Evolutionary conservation across 2,888 invertebrate species (phyloP).

Genomic region (Selenia dentaria): DNA sequence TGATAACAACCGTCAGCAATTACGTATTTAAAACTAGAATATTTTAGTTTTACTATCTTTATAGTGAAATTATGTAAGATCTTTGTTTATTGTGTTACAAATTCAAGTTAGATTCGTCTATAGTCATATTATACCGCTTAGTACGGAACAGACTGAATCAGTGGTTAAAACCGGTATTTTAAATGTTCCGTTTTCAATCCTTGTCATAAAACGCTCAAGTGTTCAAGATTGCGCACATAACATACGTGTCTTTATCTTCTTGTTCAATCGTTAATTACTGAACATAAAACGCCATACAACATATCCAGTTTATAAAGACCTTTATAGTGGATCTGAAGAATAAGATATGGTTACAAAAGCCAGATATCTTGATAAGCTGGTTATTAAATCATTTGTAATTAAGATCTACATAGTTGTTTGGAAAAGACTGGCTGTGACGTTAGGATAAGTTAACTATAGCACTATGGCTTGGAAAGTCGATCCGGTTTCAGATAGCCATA

Average conservation of each 20-base stretch:
- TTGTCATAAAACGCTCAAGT: conserved; percentile 22
- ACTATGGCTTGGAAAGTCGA: background rate
- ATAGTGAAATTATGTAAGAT: no score
- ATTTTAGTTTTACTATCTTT: no score
- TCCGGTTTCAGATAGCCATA: background rate
- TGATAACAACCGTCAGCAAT: no score
- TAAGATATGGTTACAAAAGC: background rate
- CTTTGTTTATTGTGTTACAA: no score
- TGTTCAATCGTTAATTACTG: conserved; percentile 34
- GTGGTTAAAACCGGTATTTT: no score
- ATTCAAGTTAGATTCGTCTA: no score
- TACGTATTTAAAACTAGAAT: no score
- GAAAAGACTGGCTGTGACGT: conserved; percentile 4
- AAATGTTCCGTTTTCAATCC: conserved; percentile 2
- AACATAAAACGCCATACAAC: conserved; percentile 33
- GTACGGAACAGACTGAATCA: no score
- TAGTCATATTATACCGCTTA: no score
- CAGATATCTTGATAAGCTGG: conserved; percentile 6
- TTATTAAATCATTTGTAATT: conserved; percentile 1
- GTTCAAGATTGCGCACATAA: conserved; percentile 28
- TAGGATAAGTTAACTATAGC: background rate
- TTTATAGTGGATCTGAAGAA: background rate
- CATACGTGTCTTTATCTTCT: conserved; percentile 32
- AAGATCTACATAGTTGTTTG: conserved; percentile 13
- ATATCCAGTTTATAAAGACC: conserved; percentile 15